Conservation (phyloP, 1,140 invertebrate genomes). For the Papilio polyxenes region DNA sequence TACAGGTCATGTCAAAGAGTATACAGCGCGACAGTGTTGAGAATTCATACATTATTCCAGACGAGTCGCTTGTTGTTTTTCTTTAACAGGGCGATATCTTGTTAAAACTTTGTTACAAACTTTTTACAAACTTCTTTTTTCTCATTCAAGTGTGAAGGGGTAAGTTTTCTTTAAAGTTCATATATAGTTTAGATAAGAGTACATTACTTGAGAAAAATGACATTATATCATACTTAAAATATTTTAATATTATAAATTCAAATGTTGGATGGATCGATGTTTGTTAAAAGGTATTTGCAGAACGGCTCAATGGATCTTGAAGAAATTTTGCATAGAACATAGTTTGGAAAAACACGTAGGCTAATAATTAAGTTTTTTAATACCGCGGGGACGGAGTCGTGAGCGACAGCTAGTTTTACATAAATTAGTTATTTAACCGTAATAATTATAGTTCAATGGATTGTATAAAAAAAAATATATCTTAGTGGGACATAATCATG, state of each 20-base stretch:
- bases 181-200: neutral
- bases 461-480: no score
- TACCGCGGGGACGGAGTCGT: no score
- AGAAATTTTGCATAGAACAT: no score
- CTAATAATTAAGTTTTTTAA: no score
- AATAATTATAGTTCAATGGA: neutral
- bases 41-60: slow-evolving; percentile 10
- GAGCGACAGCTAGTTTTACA: neutral
- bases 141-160: neutral
- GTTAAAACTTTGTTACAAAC: slow-evolving; percentile 4
- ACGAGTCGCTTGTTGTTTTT: slow-evolving; percentile 6
- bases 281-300: no score
- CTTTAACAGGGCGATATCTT: neutral
- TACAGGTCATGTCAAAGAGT: neutral
- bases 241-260: no score
- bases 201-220: neutral
- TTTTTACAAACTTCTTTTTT: neutral
- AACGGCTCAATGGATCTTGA: no score
- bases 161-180: neutral
- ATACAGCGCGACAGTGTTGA: neutral
- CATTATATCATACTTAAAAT: neutral
- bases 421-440: neutral
- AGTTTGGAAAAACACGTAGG: no score
- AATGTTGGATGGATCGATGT: no score
- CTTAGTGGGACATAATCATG: neutral